Conservation (phyloP, 2,888 invertebrate genomes). For the Sphaerophoria taeniata region DNA sequence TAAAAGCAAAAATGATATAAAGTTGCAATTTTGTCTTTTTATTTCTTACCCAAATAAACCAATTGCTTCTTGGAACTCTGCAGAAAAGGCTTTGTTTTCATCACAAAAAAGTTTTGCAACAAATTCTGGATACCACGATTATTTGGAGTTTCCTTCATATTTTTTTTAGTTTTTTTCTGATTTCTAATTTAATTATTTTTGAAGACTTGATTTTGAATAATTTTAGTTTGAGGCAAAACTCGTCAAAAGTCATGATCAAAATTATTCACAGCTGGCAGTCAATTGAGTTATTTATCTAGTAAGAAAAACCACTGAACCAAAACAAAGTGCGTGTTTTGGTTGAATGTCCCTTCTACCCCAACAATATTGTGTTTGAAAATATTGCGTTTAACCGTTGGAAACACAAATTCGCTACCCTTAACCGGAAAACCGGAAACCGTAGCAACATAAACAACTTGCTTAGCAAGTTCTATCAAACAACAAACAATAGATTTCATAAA, state of each 20-base stretch:
- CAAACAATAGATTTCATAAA: constrained; percentile 3
- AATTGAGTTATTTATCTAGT: too few species aligned
- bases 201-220: neutral
- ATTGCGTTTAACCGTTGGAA: neutral
- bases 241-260: too few species aligned
- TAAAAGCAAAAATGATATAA: neutral
- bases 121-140: constrained; percentile 22
- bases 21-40: neutral
- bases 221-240: neutral
- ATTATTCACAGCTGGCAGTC: too few species aligned
- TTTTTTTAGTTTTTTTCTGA: too few species aligned
- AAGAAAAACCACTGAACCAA: neutral
- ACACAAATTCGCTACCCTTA: constrained; percentile 28
- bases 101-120: constrained; percentile 44
- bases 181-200: neutral
- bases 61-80: too few species aligned
- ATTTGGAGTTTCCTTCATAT: neutral
- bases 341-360: too few species aligned
- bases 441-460: constrained; percentile 53
- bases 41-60: neutral
- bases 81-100: constrained; percentile 14
- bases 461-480: constrained; percentile 24
- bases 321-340: too few species aligned
- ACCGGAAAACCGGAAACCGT: constrained; percentile 52
- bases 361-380: too few species aligned